Percentiles rank a stretch among this genome's conserved stretches.
These are phyloP conservation scores for Darevskia nairensis DNA, from an alignment of 2,797 vertebrate species.

Conservation along the genomic window DNA sequence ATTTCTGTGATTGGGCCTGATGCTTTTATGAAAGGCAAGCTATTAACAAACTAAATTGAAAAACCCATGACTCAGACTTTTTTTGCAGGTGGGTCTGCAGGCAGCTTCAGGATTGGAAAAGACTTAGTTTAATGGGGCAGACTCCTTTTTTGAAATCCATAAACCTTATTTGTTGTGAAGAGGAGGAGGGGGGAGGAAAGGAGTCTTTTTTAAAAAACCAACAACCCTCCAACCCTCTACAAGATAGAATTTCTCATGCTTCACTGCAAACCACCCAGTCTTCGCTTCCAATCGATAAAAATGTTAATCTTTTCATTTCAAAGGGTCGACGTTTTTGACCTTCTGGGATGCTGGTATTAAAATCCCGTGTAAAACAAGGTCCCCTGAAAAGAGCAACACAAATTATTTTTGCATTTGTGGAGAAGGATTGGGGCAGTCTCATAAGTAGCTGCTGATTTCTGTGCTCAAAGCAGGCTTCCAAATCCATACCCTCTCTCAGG, in stretches of 20 bases:
- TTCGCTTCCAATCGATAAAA: constrained; percentile 67
- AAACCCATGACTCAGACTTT: constrained; percentile 80
- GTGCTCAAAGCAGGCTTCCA: rapidly evolving
- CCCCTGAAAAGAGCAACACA: constrained; percentile 54
- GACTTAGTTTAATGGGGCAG: constrained; percentile 71
- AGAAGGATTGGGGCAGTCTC: constrained; percentile 14
- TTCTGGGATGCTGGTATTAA: constrained; percentile 69
- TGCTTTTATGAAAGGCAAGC: constrained; percentile 82
- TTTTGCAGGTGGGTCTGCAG: constrained; percentile 63
- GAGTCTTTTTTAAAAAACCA: constrained; percentile 2
- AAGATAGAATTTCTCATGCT: constrained; percentile 76
- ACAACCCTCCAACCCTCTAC: constrained; percentile 6
- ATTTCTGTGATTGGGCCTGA: constrained; percentile 81
- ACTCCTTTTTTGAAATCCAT: constrained; percentile 73
- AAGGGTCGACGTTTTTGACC: constrained; percentile 72
- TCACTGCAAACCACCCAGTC: constrained; percentile 62
- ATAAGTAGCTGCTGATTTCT: neutral
- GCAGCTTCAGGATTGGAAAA: constrained; percentile 74
- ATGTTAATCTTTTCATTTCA: constrained; percentile 78
- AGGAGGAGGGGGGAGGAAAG: neutral
- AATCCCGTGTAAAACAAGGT: constrained; percentile 69
- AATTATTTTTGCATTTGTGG: constrained; percentile 42
- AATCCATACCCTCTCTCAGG: too few relatives aligned
- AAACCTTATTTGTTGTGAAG: constrained; percentile 72
- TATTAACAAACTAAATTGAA: constrained; percentile 85